phyloP scores from a whole-genome alignment of 2,797 vertebrate genomes.

The Helicolenus hilgendorfi region DNA sequence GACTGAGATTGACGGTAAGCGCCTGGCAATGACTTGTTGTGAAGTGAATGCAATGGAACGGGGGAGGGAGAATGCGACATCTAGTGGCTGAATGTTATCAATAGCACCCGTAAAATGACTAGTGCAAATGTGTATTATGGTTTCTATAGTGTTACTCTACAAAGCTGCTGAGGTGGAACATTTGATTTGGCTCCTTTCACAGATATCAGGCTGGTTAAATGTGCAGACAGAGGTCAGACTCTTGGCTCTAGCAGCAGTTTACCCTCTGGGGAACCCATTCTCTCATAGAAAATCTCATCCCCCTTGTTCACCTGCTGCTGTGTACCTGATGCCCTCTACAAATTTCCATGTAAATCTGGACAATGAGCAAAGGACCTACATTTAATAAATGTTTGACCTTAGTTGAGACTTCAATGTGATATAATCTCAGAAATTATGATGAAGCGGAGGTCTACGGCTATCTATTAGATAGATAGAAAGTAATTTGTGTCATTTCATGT shows the following conservation, averaged over 20 bases:
- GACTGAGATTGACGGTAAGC: too few relatives aligned
- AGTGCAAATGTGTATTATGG: background rate
- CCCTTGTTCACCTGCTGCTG: constrained; percentile 19
- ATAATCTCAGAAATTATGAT: background rate
- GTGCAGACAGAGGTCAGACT: constrained; percentile 6
- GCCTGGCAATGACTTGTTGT: too few relatives aligned
- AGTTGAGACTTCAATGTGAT: background rate
- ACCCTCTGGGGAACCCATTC: background rate
- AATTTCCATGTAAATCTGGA: background rate
- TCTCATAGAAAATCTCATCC: constrained; percentile 9
- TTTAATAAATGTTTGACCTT: background rate
- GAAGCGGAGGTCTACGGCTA: fast-evolving
- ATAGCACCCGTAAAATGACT: fast-evolving
- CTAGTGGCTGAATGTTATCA: too few relatives aligned
- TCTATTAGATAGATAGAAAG: background rate
- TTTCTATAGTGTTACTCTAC: background rate
- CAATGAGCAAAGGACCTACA: background rate
- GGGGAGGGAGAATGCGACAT: too few relatives aligned
- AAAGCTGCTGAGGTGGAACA: background rate
- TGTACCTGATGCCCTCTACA: background rate
- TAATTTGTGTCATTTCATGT: background rate
- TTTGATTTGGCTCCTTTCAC: background rate
- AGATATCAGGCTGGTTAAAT: background rate
- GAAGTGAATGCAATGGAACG: too few relatives aligned
- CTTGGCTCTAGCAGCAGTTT: constrained; percentile 10